phyloP scores from a whole-genome alignment of 64 coral and sea anemone species.

The Montipora cactus region DNA sequence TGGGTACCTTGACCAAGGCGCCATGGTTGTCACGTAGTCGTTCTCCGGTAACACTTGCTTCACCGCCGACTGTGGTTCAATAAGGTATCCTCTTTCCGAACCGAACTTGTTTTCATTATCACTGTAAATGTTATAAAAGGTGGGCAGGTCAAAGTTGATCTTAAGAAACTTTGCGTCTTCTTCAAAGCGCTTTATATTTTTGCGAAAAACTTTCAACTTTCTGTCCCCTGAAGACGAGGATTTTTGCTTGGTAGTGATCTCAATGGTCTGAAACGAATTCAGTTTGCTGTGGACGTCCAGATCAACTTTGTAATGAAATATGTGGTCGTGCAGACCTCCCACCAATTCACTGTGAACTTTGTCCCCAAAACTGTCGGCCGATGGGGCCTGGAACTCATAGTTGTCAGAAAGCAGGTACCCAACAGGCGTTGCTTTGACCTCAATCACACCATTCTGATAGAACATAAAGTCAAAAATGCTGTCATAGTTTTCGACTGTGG shows the following conservation, averaged over 20 bases:
- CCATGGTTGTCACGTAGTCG: slow-evolving; percentile 4
- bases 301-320: slow-evolving; percentile 59
- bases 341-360: slow-evolving; percentile 3
- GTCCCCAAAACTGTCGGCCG: background rate
- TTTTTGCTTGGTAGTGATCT: background rate
- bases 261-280: slow-evolving; percentile 13
- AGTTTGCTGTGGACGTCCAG: background rate
- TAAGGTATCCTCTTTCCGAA: slow-evolving; percentile 18
- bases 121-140: slow-evolving; percentile 10
- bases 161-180: background rate
- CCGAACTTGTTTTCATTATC: slow-evolving; percentile 7
- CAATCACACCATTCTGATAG: slow-evolving; percentile 76
- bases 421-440: slow-evolving; percentile 43
- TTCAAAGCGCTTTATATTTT: background rate
- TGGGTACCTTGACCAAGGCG: slow-evolving; percentile 22
- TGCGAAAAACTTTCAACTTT: background rate
- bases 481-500: slow-evolving; percentile 59
- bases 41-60: slow-evolving; percentile 11
- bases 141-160: slow-evolving; percentile 12
- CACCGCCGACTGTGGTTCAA: background rate
- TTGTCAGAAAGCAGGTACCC: slow-evolving; percentile 45
- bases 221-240: no score
- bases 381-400: background rate
- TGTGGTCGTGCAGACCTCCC: slow-evolving; percentile 22
- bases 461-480: slow-evolving; percentile 69